Conservation (phyloP, 2,888 invertebrate species). For the Ectobius pallidus region DNA sequence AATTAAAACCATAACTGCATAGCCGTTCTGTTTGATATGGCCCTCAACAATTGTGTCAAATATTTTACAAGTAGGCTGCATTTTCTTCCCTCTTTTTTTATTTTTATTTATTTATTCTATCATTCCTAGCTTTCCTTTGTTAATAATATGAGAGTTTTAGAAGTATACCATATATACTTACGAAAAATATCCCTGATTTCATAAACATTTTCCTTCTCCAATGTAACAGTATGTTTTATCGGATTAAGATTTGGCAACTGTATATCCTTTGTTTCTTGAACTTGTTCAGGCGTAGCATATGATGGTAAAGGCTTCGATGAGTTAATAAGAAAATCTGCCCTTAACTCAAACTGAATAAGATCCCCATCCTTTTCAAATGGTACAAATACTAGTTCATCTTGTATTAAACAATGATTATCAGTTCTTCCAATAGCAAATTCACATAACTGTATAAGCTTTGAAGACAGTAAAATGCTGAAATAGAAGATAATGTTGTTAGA, state of each 20-base stretch:
- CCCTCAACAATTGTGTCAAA: too few relatives aligned
- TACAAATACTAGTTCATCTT: constrained; percentile 33
- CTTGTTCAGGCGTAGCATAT: constrained; percentile 53
- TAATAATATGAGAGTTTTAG: too few relatives aligned
- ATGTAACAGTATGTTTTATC: constrained; percentile 71
- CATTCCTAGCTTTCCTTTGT: too few relatives aligned
- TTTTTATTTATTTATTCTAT: too few relatives aligned
- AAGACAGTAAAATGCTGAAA: constrained; percentile 46
- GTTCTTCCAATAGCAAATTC: constrained; percentile 64
- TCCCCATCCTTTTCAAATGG: constrained; percentile 46
- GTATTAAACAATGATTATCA: constrained; percentile 11
- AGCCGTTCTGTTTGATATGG: too few relatives aligned
- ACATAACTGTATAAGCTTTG: constrained; percentile 70
- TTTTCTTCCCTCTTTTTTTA: too few relatives aligned
- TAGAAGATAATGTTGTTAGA: background rate
- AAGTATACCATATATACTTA: too few relatives aligned
- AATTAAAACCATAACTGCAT: too few relatives aligned
- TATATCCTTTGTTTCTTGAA: constrained; percentile 59
- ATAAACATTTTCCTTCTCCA: constrained; percentile 69
- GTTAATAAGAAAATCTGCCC: constrained; percentile 70
- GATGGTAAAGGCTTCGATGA: constrained; percentile 66
- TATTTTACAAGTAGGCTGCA: too few relatives aligned
- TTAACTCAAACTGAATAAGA: constrained; percentile 62
- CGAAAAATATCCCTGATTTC: constrained; percentile 37
- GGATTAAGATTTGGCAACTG: constrained; percentile 77